These are phyloP conservation scores for Sepioteuthis lessoniana DNA, from an alignment of 2,888 invertebrate species.

Conservation along the genomic window DNA sequence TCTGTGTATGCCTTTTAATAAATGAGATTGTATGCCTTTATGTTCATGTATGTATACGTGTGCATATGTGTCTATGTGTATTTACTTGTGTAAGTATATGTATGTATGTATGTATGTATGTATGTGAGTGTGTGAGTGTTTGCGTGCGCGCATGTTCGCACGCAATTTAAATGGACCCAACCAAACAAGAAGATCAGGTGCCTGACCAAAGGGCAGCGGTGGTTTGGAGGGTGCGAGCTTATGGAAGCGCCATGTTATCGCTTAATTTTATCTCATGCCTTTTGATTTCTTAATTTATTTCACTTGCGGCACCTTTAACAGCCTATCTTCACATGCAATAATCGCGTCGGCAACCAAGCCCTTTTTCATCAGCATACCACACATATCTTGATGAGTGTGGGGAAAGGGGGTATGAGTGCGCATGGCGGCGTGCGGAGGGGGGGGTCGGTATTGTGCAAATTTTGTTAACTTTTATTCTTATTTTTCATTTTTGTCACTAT, in stretches of 20 bases:
- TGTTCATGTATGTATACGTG: too few species aligned
- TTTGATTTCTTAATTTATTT: constrained; percentile 25
- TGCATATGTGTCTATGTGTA: too few species aligned
- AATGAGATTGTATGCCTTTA: too few species aligned
- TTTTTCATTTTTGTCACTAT: too few species aligned
- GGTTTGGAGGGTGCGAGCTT: background rate
- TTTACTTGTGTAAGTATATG: background rate
- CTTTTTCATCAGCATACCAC: background rate
- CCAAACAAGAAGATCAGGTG: background rate
- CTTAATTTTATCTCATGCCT: background rate
- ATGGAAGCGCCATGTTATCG: background rate
- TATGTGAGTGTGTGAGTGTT: background rate
- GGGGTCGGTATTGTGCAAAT: too few species aligned
- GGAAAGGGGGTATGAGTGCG: too few species aligned
- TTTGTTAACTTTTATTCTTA: too few species aligned
- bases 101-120: background rate
- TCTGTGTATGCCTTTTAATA: too few species aligned
- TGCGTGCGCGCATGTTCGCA: background rate
- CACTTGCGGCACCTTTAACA: too few species aligned
- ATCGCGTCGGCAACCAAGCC: constrained; percentile 3
- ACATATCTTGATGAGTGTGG: too few species aligned
- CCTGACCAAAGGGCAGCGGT: background rate
- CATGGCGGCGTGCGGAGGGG: too few species aligned
- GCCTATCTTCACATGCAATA: too few species aligned
- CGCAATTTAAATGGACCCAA: background rate